These are phyloP conservation scores for Channa striata DNA, from an alignment of 2,797 vertebrate genomes.

Conservation along the genomic window DNA sequence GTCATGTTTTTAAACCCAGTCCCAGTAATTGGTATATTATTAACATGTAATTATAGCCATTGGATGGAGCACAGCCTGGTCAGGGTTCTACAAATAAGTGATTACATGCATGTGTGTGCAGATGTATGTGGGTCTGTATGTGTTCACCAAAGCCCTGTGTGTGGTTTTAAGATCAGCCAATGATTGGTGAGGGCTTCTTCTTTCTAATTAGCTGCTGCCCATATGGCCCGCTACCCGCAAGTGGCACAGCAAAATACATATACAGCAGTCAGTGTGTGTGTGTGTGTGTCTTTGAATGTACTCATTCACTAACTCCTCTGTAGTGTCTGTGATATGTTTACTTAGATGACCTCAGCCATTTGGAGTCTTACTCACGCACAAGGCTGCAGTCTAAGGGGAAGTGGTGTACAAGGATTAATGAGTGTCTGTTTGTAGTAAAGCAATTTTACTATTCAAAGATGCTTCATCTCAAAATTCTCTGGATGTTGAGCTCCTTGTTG, in stretches of 20 bases:
- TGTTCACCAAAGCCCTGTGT: constrained; percentile 39
- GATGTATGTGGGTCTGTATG: constrained; percentile 8
- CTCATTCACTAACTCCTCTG: constrained; percentile 47
- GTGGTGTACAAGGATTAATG: constrained; percentile 32
- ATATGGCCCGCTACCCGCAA: constrained; percentile 50
- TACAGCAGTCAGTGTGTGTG: constrained; percentile 5
- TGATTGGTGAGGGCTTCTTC: constrained; percentile 43
- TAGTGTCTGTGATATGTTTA: constrained; percentile 68
- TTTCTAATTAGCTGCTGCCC: constrained; percentile 63
- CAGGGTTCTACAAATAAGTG: constrained; percentile 42
- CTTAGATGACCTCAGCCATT: constrained; percentile 71
- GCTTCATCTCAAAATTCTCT: not conserved
- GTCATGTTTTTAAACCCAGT: constrained; percentile 70
- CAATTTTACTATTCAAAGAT: not conserved
- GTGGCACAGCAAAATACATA: constrained; percentile 26
- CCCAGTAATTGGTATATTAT: constrained; percentile 65
- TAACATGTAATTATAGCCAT: constrained; percentile 72
- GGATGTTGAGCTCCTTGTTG: not conserved
- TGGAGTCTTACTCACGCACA: constrained; percentile 54
- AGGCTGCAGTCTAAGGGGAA: constrained; percentile 39
- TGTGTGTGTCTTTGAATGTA: constrained; percentile 8
- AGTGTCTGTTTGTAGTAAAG: not conserved
- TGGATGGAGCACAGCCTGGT: constrained; percentile 28
- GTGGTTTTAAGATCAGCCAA: constrained; percentile 56
- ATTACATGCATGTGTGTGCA: constrained; percentile 9